These are phyloP conservation scores for Holothuria scabra DNA, from an alignment of 53 echinoderm and acorn worm genomes.

Conservation along the genomic window DNA sequence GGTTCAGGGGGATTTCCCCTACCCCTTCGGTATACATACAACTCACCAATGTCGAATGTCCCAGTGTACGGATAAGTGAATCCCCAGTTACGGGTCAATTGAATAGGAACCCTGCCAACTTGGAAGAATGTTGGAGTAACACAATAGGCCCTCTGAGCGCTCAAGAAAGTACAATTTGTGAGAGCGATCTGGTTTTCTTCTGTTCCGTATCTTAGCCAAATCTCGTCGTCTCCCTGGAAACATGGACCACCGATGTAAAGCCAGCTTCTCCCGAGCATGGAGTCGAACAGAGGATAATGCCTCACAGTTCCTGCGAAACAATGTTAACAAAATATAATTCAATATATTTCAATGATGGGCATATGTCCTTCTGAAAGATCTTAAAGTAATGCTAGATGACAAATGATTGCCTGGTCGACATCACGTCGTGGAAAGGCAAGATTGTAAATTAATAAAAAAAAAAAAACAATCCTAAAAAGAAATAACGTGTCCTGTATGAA, in stretches of 20 bases:
- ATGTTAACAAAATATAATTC: too few relatives aligned
- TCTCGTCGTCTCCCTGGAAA: slow-evolving; percentile 79
- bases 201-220: slow-evolving; percentile 79
- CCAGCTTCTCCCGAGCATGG: slow-evolving; percentile 86
- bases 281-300: slow-evolving; percentile 78
- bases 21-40: neutral
- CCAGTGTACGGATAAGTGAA: slow-evolving; percentile 68
- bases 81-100: slow-evolving; percentile 79
- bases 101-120: slow-evolving; percentile 71
- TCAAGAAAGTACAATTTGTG: slow-evolving; percentile 83
- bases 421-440: too few relatives aligned
- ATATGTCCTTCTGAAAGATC: too few relatives aligned
- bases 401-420: too few relatives aligned
- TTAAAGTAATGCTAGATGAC: too few relatives aligned
- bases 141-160: slow-evolving; percentile 73
- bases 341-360: too few relatives aligned
- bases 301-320: slow-evolving; percentile 63
- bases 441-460: too few relatives aligned
- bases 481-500: too few relatives aligned
- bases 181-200: slow-evolving; percentile 76
- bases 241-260: slow-evolving; percentile 86
- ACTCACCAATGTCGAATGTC: slow-evolving; percentile 85
- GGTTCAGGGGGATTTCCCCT: too few relatives aligned
- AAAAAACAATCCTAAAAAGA: too few relatives aligned
- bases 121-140: slow-evolving; percentile 88